phyloP scores from a whole-genome alignment of 2,888 invertebrate species.

The Cylloceria caligata region DNA sequence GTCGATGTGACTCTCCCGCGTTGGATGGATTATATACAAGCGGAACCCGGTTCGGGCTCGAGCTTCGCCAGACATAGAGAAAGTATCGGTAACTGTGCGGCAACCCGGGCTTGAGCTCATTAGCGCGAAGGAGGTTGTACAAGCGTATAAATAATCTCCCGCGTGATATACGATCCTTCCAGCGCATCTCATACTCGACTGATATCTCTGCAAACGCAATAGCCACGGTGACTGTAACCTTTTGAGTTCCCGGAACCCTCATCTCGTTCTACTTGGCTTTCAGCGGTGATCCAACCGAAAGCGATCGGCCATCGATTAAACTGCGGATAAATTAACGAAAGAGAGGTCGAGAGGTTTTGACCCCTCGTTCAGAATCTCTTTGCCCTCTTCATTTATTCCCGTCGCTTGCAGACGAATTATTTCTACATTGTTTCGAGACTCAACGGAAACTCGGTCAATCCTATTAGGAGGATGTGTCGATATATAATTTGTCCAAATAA shows the following conservation, averaged over 20 bases:
- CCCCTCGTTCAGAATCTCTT: conserved; percentile 39
- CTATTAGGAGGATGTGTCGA: neutral
- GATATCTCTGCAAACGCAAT: conserved; percentile 32
- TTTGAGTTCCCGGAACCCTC: conserved; percentile 1
- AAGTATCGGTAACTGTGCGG: conserved; percentile 9
- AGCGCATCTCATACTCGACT: conserved; percentile 37
- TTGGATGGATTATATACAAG: conserved; percentile 38
- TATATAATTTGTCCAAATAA: no score
- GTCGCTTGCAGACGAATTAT: conserved; percentile 52
- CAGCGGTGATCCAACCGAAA: neutral
- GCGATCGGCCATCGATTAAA: conserved; percentile 55
- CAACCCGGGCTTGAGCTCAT: conserved; percentile 66
- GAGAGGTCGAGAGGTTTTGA: conserved; percentile 22
- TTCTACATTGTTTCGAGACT: conserved; percentile 4
- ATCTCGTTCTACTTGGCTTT: neutral
- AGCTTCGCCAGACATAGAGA: conserved; percentile 14
- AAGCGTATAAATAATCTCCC: conserved; percentile 68
- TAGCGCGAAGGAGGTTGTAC: conserved; percentile 65
- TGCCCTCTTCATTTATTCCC: conserved; percentile 61
- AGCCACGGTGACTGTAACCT: conserved; percentile 48
- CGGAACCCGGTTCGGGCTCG: neutral
- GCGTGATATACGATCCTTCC: conserved; percentile 67
- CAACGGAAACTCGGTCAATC: conserved; percentile 19
- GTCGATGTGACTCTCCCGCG: conserved; percentile 46
- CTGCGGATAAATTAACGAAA: conserved; percentile 32